Evolutionary conservation across 2,888 invertebrate species (phyloP), one percentile per base, ranked within the genome.

Genomic region (Strigamia transsilvanica): DNA sequence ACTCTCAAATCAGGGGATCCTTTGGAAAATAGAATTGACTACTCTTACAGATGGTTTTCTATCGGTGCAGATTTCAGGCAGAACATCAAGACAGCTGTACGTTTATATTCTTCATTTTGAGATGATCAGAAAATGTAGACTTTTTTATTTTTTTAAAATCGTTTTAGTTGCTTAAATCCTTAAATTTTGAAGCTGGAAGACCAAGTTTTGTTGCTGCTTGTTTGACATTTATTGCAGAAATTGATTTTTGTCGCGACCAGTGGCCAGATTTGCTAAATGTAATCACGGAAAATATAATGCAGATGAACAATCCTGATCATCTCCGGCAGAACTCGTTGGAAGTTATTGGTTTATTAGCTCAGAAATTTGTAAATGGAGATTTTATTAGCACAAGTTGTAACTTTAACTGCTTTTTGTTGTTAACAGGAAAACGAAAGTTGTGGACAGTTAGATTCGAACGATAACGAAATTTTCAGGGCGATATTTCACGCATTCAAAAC

Each of bases 31-130:
- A 27, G 32, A 32, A 12, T 32, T 32, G 73, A 73, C 27, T 10
- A 13, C n/a, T 12, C 15, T 32, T 73, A 73, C 32, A 73, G 73
- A 73, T 73, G 73, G 73, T 73, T 73, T 73, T 73, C 73, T 10
- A 27, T 73, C 5, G 27, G 27, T 13, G 15, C 27, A n/a, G 13
- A 73, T 6, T 32, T 1, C n/a, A 23, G 73, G n/a, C 15, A 32
- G 13, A 10, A 32, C 32, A 73, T 73, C 5, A 73, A 73, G 23
- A 4, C 12, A 73, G 32, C 5, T 32, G 73, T 21, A 61, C 4
- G 32, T 4, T 15, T 12, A 15, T 32, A 6, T 66, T 12, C 23
- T 66, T 21, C 6, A 66, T 23, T 21, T 66, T 12, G 13, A 66
- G 0, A 23, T 5, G 27, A 27, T 27, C 27, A 27, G 27, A 27